Base-by-base conservation (phyloP, 2,113 vertebrate species). In the Brienomyrus brachyistius region DNA sequence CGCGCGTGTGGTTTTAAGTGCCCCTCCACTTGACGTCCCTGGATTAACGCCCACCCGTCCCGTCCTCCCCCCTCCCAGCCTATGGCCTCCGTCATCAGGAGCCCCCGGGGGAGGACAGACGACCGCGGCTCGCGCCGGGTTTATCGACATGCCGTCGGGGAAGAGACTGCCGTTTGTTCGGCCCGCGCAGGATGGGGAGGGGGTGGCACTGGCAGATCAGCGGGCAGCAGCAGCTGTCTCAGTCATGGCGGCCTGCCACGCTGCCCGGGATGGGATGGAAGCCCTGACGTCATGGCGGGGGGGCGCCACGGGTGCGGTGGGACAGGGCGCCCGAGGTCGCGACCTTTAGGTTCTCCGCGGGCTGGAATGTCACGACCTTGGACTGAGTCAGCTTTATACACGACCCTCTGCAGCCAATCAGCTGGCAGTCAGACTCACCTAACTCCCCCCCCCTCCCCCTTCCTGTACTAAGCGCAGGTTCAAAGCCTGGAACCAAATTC, bases 171-270 rank as follows among this genome's bases (percentile, higher is more conserved):
- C 87, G 31, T 35, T 50, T 31, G 77, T 21, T 50, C 9, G 17
- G 43, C 43, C 15, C 11, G 66, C 1, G 27, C 66, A 83, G 80
- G 80, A 40, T 43, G 19, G 17, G 45, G 45, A 1, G 43, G 40
- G 19, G 31, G 19, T 21, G 43, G 91, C 91, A 88, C 91, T 90
- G 89, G 66, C 74, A 11, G 88, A 83, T 90, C 92, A 86, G 66
- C 87, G 90, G 92, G 92, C 88, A 92, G 92, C 89, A 88, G 86
- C 85, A 59, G 88, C 91, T 89, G 89, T 89, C 91, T 70, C 74
- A 80, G 51, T 66, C 52, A 90, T 90, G 90, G 66, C 82, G 40
- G 51, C 77, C 23, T 48, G 77, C 90, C 91, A 66, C 13, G 11
- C 45, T 23, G 51, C 88, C 62, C 27, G 27, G 62, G 62, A 13